These are phyloP conservation scores for Xyrichtys novacula DNA, from an alignment of 2,797 vertebrate species.

Conservation along the genomic window DNA sequence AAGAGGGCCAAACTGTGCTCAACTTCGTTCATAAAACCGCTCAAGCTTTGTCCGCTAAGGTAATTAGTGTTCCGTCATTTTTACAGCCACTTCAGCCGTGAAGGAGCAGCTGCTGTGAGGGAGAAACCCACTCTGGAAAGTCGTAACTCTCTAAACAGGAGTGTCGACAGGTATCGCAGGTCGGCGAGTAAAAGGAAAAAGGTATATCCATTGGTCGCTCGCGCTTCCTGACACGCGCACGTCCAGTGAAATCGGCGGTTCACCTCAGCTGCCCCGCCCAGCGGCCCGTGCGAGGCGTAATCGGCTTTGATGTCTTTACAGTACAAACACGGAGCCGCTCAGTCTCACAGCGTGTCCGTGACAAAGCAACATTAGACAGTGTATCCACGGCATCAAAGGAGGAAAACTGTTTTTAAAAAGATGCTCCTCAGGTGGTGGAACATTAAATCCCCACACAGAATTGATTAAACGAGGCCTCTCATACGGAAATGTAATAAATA, in stretches of 20 bases:
- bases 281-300: conserved; percentile 45
- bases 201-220: conserved; percentile 68
- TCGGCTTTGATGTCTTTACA: conserved; percentile 59
- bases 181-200: conserved; percentile 26
- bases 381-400: not conserved
- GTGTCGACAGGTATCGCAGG: conserved; percentile 43
- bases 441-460: too few relatives aligned
- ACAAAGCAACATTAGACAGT: not conserved
- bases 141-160: not conserved
- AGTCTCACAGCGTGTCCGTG: not conserved
- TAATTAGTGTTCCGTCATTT: conserved; percentile 4
- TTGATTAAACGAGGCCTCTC: not conserved
- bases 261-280: not conserved
- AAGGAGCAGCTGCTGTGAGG: not conserved
- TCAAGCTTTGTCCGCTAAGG: not conserved
- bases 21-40: conserved; percentile 23
- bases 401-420: not conserved
- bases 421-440: not conserved
- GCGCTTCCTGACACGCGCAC: conserved; percentile 25
- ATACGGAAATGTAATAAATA: too few relatives aligned
- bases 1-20: not conserved
- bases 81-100: too few relatives aligned
- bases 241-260: conserved; percentile 50
- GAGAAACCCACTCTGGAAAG: not conserved
- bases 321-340: conserved; percentile 21